Evolutionary conservation across 2,888 invertebrate species (phyloP).

Genomic region (Cordilura impudica): DNA sequence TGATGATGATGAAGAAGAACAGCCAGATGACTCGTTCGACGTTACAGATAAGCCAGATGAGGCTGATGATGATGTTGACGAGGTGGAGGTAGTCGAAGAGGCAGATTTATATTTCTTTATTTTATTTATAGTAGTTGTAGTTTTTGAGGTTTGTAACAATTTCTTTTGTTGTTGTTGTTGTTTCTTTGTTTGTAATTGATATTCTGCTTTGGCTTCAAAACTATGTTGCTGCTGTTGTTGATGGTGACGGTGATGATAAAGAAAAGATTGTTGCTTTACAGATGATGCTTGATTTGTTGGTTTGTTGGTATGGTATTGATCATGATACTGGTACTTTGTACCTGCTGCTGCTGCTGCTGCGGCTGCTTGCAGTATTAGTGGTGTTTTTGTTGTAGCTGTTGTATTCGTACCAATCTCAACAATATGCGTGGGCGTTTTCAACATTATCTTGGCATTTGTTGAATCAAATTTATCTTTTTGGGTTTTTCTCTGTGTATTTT

Average conservation of each 20-base stretch:
- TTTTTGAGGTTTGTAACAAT: constrained; percentile 52
- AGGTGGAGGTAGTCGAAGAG: constrained; percentile 42
- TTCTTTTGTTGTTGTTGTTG: constrained; percentile 56
- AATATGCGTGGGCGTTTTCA: constrained; percentile 79
- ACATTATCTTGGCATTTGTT: constrained; percentile 73
- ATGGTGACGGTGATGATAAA: constrained; percentile 50
- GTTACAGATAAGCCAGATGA: constrained; percentile 36
- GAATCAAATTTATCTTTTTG: too few species aligned
- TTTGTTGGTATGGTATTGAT: constrained; percentile 44
- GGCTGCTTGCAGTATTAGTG: constrained; percentile 59
- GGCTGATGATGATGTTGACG: constrained; percentile 37
- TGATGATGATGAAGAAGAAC: constrained; percentile 14
- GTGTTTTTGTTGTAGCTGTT: constrained; percentile 62
- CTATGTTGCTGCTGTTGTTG: constrained; percentile 56
- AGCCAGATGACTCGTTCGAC: neutral
- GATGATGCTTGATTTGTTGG: constrained; percentile 34
- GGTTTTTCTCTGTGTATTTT: too few species aligned
- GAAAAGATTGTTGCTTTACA: constrained; percentile 52
- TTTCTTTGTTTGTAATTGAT: constrained; percentile 53
- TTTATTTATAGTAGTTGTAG: constrained; percentile 20
- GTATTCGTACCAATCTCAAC: constrained; percentile 76
- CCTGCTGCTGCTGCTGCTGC: constrained; percentile 37
- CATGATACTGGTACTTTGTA: constrained; percentile 60
- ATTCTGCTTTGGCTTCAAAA: constrained; percentile 48
- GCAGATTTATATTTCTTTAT: constrained; percentile 51